Conservation (phyloP, 2,797 vertebrate genomes). For the Bufotes viridis region DNA sequence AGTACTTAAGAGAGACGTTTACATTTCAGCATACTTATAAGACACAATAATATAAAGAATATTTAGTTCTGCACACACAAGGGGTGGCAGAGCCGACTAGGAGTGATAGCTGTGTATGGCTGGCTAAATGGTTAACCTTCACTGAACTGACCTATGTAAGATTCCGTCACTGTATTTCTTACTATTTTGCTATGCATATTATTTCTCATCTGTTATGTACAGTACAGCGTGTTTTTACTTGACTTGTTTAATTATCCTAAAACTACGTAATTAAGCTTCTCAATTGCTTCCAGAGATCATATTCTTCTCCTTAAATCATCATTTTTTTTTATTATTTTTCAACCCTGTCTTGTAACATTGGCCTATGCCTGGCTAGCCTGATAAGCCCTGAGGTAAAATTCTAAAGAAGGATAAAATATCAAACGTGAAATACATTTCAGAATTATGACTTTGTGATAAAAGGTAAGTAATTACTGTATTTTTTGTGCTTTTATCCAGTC, state of each 20-base stretch:
- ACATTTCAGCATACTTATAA: too few relatives aligned
- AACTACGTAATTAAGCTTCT: neutral
- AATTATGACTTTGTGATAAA: conserved; percentile 29
- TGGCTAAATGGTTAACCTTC: neutral
- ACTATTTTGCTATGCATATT: neutral
- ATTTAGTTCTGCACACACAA: too few relatives aligned
- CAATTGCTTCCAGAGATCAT: neutral
- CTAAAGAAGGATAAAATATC: conserved; percentile 9
- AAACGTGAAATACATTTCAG: neutral
- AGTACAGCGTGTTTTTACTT: neutral
- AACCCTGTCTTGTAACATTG: neutral
- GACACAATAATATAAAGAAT: too few relatives aligned
- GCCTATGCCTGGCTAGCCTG: neutral
- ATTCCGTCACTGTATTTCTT: neutral
- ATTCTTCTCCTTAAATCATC: neutral
- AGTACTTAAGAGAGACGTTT: too few relatives aligned
- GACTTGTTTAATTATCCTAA: neutral
- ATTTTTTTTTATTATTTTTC: neutral
- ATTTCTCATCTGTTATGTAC: neutral
- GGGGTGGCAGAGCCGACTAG: too few relatives aligned
- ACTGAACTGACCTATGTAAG: neutral
- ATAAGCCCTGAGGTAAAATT: neutral
- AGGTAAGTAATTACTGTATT: neutral
- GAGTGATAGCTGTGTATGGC: too few relatives aligned
- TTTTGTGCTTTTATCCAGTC: neutral